Evolutionary conservation across 1,140 invertebrate species (phyloP).

Genomic region (Heliconius eleuchia): DNA sequence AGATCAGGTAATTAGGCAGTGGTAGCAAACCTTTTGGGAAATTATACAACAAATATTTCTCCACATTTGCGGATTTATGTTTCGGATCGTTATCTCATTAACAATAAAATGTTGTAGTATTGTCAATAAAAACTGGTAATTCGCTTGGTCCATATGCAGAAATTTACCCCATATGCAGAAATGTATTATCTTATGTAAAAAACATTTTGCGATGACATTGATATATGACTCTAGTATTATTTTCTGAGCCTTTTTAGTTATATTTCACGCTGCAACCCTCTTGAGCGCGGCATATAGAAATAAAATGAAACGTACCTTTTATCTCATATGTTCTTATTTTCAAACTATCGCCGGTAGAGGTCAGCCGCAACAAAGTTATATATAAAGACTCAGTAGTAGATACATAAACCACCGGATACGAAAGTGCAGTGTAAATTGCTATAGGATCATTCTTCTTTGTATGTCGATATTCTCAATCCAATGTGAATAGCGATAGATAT

Average conservation of each 20-base stretch:
- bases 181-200: not conserved
- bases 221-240: not conserved
- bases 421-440: not conserved
- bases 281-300: not conserved
- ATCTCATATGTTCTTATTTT: not conserved
- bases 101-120: no score
- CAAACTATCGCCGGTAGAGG: not conserved
- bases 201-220: not conserved
- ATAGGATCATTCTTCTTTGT: not conserved
- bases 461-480: not conserved
- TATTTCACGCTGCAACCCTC: not conserved
- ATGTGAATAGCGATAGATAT: not conserved
- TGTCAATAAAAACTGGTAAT: no score
- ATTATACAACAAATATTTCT: no score
- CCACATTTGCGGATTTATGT: no score
- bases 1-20: no score
- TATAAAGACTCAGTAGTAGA: not conserved
- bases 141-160: no score
- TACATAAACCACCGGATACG: not conserved
- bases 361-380: slow-evolving; percentile 2
- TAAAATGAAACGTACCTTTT: slow-evolving; percentile 2
- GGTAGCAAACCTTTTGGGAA: no score
- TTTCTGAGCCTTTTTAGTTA: not conserved
- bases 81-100: no score
- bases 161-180: no score